These are phyloP conservation scores for Clepsis dumicolana DNA, from an alignment of 2,888 invertebrate genomes.

Conservation along the genomic window DNA sequence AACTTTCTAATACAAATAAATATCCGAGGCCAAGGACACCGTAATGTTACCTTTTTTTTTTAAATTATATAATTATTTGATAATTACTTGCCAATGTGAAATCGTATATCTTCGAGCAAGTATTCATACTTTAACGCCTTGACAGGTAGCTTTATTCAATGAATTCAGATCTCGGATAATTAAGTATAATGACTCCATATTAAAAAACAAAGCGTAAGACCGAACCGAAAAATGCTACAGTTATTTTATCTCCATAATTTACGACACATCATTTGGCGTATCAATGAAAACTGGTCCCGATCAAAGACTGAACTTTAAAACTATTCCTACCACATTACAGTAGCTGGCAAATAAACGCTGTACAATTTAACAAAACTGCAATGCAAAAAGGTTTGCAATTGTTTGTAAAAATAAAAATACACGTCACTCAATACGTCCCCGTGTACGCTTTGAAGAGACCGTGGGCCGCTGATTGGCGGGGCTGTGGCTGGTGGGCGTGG, in stretches of 20 bases:
- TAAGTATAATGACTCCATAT: not conserved
- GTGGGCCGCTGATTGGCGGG: conserved; percentile 64
- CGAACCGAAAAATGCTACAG: conserved; percentile 15
- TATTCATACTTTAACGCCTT: not conserved
- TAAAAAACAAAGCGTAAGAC: not conserved
- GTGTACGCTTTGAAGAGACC: conserved; percentile 74
- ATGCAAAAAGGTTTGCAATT: conserved; percentile 66
- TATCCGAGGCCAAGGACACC: too few relatives aligned
- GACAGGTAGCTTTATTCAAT: not conserved
- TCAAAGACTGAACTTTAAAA: conserved; percentile 36
- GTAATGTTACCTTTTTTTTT: too few relatives aligned
- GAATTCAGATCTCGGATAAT: not conserved
- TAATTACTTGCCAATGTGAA: not conserved
- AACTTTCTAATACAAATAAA: too few relatives aligned
- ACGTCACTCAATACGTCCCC: conserved; percentile 80
- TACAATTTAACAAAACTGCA: conserved; percentile 66
- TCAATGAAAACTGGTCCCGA: conserved; percentile 37
- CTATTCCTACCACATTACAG: conserved; percentile 62
- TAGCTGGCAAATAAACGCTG: conserved; percentile 63
- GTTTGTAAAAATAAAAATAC: conserved; percentile 78
- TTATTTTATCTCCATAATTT: conserved; percentile 26
- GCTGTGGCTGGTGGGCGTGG: conserved; percentile 68
- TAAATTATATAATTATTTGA: too few relatives aligned
- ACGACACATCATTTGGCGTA: conserved; percentile 23
- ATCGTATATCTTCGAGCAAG: not conserved